Evolutionary conservation across 1,140 invertebrate species (phyloP).

Genomic region (Calephelis nemesis): DNA sequence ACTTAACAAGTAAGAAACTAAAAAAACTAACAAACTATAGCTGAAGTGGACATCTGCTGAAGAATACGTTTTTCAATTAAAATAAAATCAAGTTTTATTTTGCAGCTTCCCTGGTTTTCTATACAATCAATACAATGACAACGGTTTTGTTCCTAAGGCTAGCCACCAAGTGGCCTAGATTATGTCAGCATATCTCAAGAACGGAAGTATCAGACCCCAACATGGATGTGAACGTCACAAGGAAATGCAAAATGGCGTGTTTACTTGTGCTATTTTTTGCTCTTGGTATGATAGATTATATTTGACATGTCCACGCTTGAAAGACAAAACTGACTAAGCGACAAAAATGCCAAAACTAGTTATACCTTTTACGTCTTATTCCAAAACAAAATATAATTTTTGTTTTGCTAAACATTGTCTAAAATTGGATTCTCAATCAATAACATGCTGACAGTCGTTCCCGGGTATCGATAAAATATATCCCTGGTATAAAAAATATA

Average conservation of each 20-base stretch:
- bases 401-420: too few species aligned
- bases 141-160: conserved; percentile 41
- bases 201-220: conserved; percentile 36
- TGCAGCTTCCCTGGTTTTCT: conserved; percentile 41
- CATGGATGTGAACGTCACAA: conserved; percentile 32
- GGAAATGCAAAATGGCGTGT: conserved; percentile 39
- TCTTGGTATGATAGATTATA: conserved; percentile 10
- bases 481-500: too few species aligned
- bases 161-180: conserved; percentile 45
- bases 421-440: too few species aligned
- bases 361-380: too few species aligned
- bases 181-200: conserved; percentile 38
- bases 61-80: not conserved
- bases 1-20: too few species aligned
- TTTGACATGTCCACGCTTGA: too few species aligned
- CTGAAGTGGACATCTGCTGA: not conserved
- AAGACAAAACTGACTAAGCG: too few species aligned
- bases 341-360: too few species aligned
- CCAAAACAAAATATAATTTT: too few species aligned
- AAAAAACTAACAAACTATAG: not conserved
- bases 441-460: too few species aligned
- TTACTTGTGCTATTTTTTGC: conserved; percentile 34
- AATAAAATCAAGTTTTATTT: conserved; percentile 15
- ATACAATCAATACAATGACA: conserved; percentile 33
- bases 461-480: too few species aligned